Evolutionary conservation across 37 sponge, comb jelly and placozoan genomes (phyloP), one percentile per base, ranked within the genome.

Genomic region (Ephydatia muelleri): DNA sequence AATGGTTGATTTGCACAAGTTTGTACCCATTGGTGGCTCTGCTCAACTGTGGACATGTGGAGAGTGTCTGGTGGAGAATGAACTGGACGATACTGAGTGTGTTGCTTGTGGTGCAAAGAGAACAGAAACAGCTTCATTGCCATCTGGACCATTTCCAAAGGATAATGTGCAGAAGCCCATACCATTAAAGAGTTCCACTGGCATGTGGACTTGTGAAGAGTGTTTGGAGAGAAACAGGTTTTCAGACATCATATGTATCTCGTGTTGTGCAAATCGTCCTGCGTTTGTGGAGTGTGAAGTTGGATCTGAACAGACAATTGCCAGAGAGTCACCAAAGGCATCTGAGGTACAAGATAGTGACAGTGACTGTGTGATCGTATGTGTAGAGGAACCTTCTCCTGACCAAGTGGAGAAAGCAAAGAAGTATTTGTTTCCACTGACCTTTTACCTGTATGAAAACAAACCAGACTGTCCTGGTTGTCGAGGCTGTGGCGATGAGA

Each of bases 401-500:
- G 93, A 87, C 19, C 84, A 92, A 29, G 64, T 90, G 23, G 78
- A 77, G 40, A 77, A 79, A 34, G 92, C 91, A 25, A 64, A 77
- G 30, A n/a, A 82, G 36, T 86, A 72, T 21, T 49, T 87, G 83
- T 76, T 97, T 48, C 97, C 97, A 4, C 77, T 30, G 25, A 40
- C 84, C 19, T 94, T 97, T 83, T 97, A 88, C 48, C 76, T 83
- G 23, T 94, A 94, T 79, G 84, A 94, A 36, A 67, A 78, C 9
- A 86, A 84, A 36, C 79, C 92, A 29, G 33, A 82, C 37, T 93
- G 94, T 37, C 80, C 93, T 70, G 96, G 96, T 23, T 96, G 96
- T 67, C 76, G 89, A 36, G 96, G 96, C 26, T 96, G 96, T 64
- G 37, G 31, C 0, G 95, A 92, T 80, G 79, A 83, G n/a, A 75